phyloP scores from a whole-genome alignment of 2,113 vertebrate genomes.

The Ciconia stormi region DNA sequence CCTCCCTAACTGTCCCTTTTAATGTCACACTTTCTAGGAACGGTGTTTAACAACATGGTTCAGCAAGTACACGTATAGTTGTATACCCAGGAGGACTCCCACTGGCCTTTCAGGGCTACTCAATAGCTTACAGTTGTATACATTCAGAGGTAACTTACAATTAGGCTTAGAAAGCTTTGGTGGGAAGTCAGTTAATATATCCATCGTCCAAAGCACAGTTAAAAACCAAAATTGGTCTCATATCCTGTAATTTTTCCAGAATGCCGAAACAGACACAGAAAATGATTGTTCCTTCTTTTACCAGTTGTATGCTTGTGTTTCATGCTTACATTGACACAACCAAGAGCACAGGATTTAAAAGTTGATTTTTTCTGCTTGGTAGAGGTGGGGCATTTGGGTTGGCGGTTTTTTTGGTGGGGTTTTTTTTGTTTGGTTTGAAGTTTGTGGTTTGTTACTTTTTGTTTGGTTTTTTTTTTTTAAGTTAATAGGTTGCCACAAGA shows the following conservation, averaged over 20 bases:
- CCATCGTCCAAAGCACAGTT: not conserved
- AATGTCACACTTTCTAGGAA: not conserved
- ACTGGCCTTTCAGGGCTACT: not conserved
- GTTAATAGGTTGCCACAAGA: not conserved
- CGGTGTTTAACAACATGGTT: not conserved
- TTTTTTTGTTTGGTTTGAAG: not conserved
- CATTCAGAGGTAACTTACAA: not conserved
- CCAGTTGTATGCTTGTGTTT: not conserved
- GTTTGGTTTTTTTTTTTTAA: not conserved
- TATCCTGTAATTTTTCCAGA: not conserved
- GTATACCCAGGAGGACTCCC: not conserved
- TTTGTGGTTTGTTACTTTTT: not conserved
- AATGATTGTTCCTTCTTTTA: not conserved
- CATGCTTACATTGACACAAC: not conserved
- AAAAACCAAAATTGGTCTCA: not conserved
- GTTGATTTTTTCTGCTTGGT: not conserved
- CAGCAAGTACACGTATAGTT: not conserved
- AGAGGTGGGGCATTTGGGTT: fast-evolving
- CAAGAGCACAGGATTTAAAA: not conserved
- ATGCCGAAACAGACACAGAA: not conserved
- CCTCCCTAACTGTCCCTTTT: not conserved
- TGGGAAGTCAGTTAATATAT: not conserved
- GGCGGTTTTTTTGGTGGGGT: fast-evolving
- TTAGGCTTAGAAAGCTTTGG: not conserved
- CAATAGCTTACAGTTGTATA: not conserved